These are phyloP conservation scores for Hirtodrosophila confusa DNA, from an alignment of 2,888 invertebrate genomes.

Conservation along the genomic window DNA sequence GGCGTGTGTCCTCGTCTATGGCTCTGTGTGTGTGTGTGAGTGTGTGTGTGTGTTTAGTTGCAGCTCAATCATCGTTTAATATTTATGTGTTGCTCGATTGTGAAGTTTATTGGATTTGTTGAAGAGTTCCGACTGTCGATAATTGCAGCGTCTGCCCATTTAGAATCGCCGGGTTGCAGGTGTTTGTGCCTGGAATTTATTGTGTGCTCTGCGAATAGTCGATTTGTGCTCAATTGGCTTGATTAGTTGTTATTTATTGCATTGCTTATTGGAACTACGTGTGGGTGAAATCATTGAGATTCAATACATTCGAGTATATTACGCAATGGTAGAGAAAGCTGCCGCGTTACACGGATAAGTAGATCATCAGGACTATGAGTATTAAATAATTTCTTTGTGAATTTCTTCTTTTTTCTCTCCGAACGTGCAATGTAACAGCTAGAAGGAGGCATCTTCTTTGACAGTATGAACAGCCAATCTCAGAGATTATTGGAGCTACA, in stretches of 20 bases:
- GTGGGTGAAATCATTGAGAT: conserved; percentile 22
- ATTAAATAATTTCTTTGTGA: too few relatives aligned
- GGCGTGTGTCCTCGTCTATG: conserved; percentile 11
- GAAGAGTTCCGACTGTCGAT: conserved; percentile 61
- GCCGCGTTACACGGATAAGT: neutral
- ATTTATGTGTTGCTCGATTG: conserved; percentile 78
- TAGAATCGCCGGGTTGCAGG: conserved; percentile 59
- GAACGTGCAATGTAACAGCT: too few relatives aligned
- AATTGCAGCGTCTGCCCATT: conserved; percentile 68
- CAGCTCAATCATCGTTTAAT: conserved; percentile 81
- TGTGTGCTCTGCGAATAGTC: conserved; percentile 47
- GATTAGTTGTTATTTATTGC: conserved; percentile 77
- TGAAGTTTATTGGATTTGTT: conserved; percentile 80
- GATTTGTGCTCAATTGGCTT: conserved; percentile 75
- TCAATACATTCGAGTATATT: conserved; percentile 5
- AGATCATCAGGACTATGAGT: conserved; percentile 1
- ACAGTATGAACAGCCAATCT: too few relatives aligned
- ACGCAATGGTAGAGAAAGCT: conserved; percentile 4
- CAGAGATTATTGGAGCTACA: too few relatives aligned
- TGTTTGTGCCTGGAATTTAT: conserved; percentile 73
- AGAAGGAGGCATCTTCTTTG: too few relatives aligned
- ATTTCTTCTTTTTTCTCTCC: too few relatives aligned
- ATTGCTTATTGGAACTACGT: conserved; percentile 51
- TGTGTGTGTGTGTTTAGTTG: conserved; percentile 42
- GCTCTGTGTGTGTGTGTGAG: conserved; percentile 20